Base-by-base conservation (phyloP, 2,888 invertebrate genomes). In the Drymonia ruficornis region DNA sequence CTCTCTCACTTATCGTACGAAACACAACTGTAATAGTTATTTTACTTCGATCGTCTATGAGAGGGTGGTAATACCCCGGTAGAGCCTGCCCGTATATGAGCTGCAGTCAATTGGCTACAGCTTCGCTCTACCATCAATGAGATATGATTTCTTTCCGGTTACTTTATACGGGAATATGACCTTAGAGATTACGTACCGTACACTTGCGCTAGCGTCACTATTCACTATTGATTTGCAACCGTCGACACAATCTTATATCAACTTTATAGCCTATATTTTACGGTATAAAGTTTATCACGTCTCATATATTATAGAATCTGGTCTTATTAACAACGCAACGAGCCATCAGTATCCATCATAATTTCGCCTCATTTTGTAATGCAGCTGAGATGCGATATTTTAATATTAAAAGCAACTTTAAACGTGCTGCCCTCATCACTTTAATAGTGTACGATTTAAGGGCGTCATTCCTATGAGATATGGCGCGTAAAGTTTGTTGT, bases 261-360 rank as follows among this genome's bases (percentile, higher is more conserved):
- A 63, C 78, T 68, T 53, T 80, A 73, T 51, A 18, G 0, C 0
- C 23, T 43, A 46, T 0, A 31, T 3, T 0, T 31, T 78, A 80
- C 51, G 63, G 79, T 64, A 60, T 57, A 70, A 61, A 76, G 65
- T 81, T 43, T 49, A 57, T 56, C 55, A 59, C 19, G 34, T 34
- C 48, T 28, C 46, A 55, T 62, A n/a, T n/a, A n/a, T n/a, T n/a
- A 72, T 65, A 76, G 78, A 83, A 81, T 84, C 83, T 81, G 77
- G 84, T 84, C 88, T 90, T 88, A 90, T 89, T 91, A 89, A 87
- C 80, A 80, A 81, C 77, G 84, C 79, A 83, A 86, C 87, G 80
- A 83, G 83, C 80, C 87, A 89, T 90, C 87, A 88, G 84, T 87
- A 91, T 91, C 87, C 88, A 91, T 91, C 91, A 91, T 89, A 90